Evolutionary conservation across 1,140 invertebrate genomes (phyloP), one percentile per base, ranked within the genome.

Genomic region (Rhynchophorus ferrugineus): DNA sequence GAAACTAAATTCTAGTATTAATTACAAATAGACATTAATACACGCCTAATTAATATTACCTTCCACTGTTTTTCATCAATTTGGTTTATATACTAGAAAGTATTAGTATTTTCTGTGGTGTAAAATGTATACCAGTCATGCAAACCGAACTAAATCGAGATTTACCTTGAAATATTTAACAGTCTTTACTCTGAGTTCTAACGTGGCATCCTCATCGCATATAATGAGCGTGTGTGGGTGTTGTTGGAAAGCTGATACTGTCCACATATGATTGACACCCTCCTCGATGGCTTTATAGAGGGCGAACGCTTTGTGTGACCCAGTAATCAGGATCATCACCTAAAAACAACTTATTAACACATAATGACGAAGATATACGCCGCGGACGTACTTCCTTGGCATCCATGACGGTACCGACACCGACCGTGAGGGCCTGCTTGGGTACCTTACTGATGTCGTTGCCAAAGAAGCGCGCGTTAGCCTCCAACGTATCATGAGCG

Each of bases 191-290:
- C 89, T 81, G 49, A 99, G 75, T 74, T 99, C 96, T 46, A 95
- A 70, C 5, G 96, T 99, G 34, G 96, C 95, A 72, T 95, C 92
- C 75, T 99, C 95, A 71, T 99, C 96, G 69, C 94, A 98, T 39
- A 99, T 76, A 74, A 98, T 95, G 14, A 98, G 78, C 3, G 91
- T 85, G 58, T 84, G 81, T 33, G 85, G 81, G 73, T 97, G 93
- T 69, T 92, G 90, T 72, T 99, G 96, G 75, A 99, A 98, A 20
- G 95, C 95, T 16, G 93, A 97, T 17, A 98, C 94, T 0, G 96
- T 99, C 94, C 96, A 99, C 96, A 99, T 99, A 73, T 99, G 96
- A 75, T 93, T 98, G 2, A 99, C 81, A 36, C 96, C 96, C 71
- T 95, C 90, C 72, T 98, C 95, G 57, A 98, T 90, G 1, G 95